Evolutionary conservation across 2,113 vertebrate genomes (phyloP).

Genomic region (Amia ocellicauda): DNA sequence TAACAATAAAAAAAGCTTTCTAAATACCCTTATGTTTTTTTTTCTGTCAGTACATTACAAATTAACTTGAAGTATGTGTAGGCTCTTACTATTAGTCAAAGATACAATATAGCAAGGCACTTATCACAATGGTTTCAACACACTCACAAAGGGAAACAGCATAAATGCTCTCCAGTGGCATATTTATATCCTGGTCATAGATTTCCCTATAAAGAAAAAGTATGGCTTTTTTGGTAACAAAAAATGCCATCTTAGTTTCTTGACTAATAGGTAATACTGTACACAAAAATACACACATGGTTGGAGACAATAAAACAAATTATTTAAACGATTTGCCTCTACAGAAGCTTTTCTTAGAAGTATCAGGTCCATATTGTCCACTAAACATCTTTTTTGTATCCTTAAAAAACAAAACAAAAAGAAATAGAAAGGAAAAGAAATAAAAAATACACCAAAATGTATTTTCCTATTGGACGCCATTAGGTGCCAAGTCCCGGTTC

Average conservation of each 20-base stretch:
- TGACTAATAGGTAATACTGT: conserved; percentile 5
- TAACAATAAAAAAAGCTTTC: conserved; percentile 41
- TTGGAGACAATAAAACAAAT: neutral
- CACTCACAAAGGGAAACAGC: conserved; percentile 47
- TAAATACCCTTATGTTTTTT: conserved; percentile 37
- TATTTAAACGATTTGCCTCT: neutral
- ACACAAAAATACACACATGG: conserved; percentile 11
- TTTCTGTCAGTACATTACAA: conserved; percentile 36
- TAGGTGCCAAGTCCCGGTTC: conserved; percentile 2
- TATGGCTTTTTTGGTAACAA: conserved; percentile 26
- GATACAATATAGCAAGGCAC: conserved; percentile 47
- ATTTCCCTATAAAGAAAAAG: conserved; percentile 21
- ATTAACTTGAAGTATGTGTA: conserved; percentile 29
- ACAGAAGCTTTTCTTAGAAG: neutral
- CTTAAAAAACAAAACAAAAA: conserved; percentile 13
- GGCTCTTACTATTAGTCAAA: conserved; percentile 29
- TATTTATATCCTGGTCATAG: conserved; percentile 43
- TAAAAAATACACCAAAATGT: conserved; percentile 14
- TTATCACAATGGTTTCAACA: conserved; percentile 51
- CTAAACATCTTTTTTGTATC: conserved; percentile 6
- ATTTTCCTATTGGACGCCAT: conserved; percentile 24
- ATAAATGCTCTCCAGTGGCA: conserved; percentile 47
- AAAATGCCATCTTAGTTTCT: conserved; percentile 14
- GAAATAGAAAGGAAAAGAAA: too few relatives aligned
- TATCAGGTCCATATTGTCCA: neutral